Base-by-base conservation (phyloP, 1,140 invertebrate genomes). In the Megalonaias nervosa region DNA sequence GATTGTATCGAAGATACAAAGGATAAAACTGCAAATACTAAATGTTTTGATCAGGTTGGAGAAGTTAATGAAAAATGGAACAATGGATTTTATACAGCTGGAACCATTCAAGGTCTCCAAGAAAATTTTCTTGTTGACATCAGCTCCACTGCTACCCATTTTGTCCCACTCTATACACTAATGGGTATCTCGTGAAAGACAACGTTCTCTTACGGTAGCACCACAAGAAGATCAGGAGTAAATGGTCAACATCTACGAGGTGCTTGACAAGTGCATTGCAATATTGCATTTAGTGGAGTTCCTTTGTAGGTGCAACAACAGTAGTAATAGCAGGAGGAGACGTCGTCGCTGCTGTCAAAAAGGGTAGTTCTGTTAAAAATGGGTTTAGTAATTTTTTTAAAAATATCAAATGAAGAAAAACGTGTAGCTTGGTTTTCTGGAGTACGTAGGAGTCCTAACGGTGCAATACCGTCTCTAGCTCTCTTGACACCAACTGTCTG, bases 11-110 rank as follows among this genome's bases (percentile, higher is more conserved):
- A 61, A 16, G 19, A 19, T 60, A 38, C 23, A 62, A n/a, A 16
- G 6, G 21, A 55, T 13, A 23, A 15, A 26, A 60, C 19, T n/a
- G n/a, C 14, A 16, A 3, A 60, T 23, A 5, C 1, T 2, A 31
- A 56, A 16, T 16, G 62, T 16, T 21, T 74, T 16, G 64, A 61
- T 17, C 64, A 74, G 6, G 65, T 67, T 56, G 55, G 56, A n/a
- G 17, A 66, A 16, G 19, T 14, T 68, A 4, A 23, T 9, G 56
- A 74, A 9, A 17, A 12, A n/a, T 67, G n/a, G 65, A 62, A 75
- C 38, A 68, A 75, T 69, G 65, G 66, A 11, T 21, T 69, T 55
- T 75, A 75, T 58, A 48, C 31, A 0, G 19, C 13, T 31, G 65
- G 65, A 23, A 58, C 1, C n/a, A 48, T 68, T 55, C 17, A 21